Percentiles rank a stretch among this genome's conserved stretches.
Conservation (phyloP, 23 tunicate species). For the Botrylloides violaceus region DNA sequence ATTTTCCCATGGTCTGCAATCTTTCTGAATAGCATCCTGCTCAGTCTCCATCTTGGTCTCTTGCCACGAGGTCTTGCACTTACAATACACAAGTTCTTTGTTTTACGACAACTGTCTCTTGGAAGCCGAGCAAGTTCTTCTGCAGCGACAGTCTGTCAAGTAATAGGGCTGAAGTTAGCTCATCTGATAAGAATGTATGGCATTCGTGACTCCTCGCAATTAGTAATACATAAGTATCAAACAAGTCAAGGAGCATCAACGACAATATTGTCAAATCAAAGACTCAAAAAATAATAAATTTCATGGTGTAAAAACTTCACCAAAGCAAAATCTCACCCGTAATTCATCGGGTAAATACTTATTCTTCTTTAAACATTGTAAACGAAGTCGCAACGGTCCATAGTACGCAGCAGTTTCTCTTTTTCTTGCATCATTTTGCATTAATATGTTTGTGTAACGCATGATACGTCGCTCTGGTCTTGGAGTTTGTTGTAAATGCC, state of each 20-base stretch:
- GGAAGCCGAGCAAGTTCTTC: constrained; percentile 52
- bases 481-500: constrained; percentile 28
- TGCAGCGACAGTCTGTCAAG: constrained; percentile 48
- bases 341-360: constrained; percentile 54
- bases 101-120: constrained; percentile 22
- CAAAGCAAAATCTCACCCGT: background rate
- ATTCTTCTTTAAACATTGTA: constrained; percentile 30
- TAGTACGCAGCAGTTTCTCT: constrained; percentile 46
- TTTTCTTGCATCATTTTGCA: constrained; percentile 79
- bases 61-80: constrained; percentile 60
- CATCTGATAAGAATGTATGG: background rate
- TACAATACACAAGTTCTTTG: constrained; percentile 43
- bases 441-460: constrained; percentile 51
- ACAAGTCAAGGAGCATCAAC: too few species aligned
- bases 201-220: background rate
- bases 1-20: constrained; percentile 80
- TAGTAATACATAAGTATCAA: too few species aligned
- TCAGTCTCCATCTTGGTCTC: constrained; percentile 55
- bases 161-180: background rate
- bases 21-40: constrained; percentile 60
- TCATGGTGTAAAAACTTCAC: too few species aligned
- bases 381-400: constrained; percentile 47
- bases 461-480: constrained; percentile 14
- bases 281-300: too few species aligned
- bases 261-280: too few species aligned